Evolutionary conservation across 2,888 invertebrate species (phyloP).

Genomic region (Cremastinae sp.): DNA sequence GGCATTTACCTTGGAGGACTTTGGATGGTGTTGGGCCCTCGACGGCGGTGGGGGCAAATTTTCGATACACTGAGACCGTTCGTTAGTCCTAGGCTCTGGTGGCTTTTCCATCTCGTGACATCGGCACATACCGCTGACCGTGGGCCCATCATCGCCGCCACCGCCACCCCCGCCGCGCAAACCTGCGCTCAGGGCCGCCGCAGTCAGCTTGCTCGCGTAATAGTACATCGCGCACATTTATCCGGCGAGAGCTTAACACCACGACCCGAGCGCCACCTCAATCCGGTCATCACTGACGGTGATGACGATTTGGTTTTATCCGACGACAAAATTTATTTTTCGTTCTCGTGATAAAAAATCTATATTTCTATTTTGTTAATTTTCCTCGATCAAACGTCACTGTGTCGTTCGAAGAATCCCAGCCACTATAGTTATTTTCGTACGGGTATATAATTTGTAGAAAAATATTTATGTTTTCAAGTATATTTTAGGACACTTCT

Average conservation of each 20-base stretch:
- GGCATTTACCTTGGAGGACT: conserved; percentile 57
- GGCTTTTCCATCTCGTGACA: conserved; percentile 72
- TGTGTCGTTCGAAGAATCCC: background rate
- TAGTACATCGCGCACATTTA: conserved; percentile 85
- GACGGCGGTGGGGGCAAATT: conserved; percentile 61
- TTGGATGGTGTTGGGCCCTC: conserved; percentile 60
- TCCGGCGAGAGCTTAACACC: conserved; percentile 78
- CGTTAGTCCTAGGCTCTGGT: conserved; percentile 59
- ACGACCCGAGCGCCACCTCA: conserved; percentile 77
- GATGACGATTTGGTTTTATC: conserved; percentile 66
- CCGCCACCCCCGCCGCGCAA: conserved; percentile 80
- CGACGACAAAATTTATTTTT: conserved; percentile 61
- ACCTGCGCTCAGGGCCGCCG: conserved; percentile 84
- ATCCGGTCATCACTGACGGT: conserved; percentile 78
- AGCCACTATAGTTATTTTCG: background rate
- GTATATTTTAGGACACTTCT: background rate
- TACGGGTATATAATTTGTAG: conserved; percentile 18
- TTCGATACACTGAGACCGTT: conserved; percentile 53
- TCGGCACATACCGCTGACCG: conserved; percentile 81
- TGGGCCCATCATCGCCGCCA: conserved; percentile 73
- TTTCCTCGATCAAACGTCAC: conserved; percentile 1
- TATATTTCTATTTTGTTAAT: conserved; percentile 19
- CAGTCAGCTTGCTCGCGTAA: conserved; percentile 86
- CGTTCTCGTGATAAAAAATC: conserved; percentile 19
- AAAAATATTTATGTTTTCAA: conserved; percentile 22